These are phyloP conservation scores for Atethmia centrago DNA, from an alignment of 2,888 invertebrate species.

Conservation along the genomic window DNA sequence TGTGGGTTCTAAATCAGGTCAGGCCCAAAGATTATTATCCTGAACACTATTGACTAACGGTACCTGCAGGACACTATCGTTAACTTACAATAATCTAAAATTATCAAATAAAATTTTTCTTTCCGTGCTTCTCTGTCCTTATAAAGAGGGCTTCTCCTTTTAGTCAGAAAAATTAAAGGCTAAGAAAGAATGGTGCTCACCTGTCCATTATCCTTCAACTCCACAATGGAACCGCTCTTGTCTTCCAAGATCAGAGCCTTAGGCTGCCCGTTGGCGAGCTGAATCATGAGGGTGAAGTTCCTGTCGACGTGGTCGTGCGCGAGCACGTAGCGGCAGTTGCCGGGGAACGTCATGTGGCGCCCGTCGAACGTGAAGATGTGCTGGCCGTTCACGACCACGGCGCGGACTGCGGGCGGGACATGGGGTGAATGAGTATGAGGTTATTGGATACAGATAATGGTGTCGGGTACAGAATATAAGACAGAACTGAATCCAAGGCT, in stretches of 20 bases:
- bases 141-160: neutral
- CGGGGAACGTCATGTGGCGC: slow-evolving; percentile 94
- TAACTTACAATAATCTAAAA: neutral
- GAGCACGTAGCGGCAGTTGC: slow-evolving; percentile 95
- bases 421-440: no score
- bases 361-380: slow-evolving; percentile 97
- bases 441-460: neutral
- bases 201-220: slow-evolving; percentile 92
- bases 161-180: neutral
- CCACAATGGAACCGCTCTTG: slow-evolving; percentile 91
- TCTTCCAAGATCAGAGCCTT: slow-evolving; percentile 93
- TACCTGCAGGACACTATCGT: neutral
- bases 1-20: neutral
- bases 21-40: neutral
- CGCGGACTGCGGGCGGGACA: slow-evolving; percentile 88
- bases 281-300: slow-evolving; percentile 95
- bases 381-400: slow-evolving; percentile 94
- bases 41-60: no score
- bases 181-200: slow-evolving; percentile 77
- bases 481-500: neutral
- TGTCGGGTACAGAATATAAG: neutral
- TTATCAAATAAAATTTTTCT: neutral
- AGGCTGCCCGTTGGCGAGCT: slow-evolving; percentile 93
- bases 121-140: neutral
- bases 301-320: slow-evolving; percentile 96